Conservation (phyloP, 2,113 vertebrate genomes). For the Odontesthes bonariensis region DNA sequence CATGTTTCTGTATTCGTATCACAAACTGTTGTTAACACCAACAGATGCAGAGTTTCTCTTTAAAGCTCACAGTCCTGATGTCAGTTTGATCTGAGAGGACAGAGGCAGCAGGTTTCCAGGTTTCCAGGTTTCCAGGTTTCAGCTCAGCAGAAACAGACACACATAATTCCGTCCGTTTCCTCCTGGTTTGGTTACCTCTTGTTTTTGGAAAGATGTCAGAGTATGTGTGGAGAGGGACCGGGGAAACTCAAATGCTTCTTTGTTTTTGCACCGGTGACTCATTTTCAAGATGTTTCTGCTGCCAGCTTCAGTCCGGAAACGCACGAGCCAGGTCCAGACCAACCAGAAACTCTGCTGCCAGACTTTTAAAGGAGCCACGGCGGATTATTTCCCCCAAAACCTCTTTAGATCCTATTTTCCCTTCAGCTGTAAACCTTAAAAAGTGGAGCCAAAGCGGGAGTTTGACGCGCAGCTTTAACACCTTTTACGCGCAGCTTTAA, state of each 20-base stretch:
- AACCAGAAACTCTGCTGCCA: slow-evolving; percentile 92
- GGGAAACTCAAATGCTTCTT: slow-evolving; percentile 92
- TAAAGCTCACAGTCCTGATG: slow-evolving; percentile 8
- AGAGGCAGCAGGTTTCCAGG: too few relatives aligned
- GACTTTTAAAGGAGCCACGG: slow-evolving; percentile 80
- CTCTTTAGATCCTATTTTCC: not conserved
- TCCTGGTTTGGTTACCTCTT: slow-evolving; percentile 14
- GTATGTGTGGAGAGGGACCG: slow-evolving; percentile 12
- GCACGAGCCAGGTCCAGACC: slow-evolving; percentile 93
- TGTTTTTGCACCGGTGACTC: slow-evolving; percentile 95
- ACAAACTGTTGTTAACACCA: slow-evolving; percentile 12
- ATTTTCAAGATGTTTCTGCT: slow-evolving; percentile 99
- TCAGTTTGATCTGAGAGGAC: slow-evolving; percentile 8
- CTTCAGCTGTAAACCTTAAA: not conserved
- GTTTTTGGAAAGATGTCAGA: slow-evolving; percentile 26
- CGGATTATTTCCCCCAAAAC: slow-evolving; percentile 24
- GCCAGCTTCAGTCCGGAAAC: slow-evolving; percentile 99
- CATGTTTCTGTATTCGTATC: slow-evolving; percentile 7
- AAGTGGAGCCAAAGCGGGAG: not conserved
- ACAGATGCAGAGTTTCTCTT: not conserved
- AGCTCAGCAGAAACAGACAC: slow-evolving; percentile 18
- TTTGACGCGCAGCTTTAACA: too few relatives aligned
- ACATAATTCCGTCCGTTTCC: slow-evolving; percentile 26
- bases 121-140: not conserved
- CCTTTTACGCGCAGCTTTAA: too few relatives aligned